phyloP scores from a whole-genome alignment of 2,113 vertebrate genomes.

The Pseudorectes ferrugineus region DNA sequence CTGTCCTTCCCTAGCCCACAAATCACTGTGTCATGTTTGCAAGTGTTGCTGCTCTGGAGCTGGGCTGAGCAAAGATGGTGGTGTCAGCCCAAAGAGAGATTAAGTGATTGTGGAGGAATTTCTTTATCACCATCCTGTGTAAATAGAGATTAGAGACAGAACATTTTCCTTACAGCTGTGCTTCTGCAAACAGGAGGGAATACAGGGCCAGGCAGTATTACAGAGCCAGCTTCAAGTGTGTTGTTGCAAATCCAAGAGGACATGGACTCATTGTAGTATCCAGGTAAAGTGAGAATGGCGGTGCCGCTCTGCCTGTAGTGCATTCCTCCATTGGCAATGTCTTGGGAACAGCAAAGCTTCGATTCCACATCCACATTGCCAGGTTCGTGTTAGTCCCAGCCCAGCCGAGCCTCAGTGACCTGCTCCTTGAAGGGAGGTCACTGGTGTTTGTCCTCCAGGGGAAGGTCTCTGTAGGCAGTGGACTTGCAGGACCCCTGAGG shows the following conservation, averaged over 20 bases:
- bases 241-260: not conserved
- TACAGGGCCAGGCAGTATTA: not conserved
- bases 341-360: not conserved
- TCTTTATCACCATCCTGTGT: conserved; percentile 46
- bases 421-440: not conserved
- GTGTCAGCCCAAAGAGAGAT: conserved; percentile 32
- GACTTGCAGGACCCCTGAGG: not conserved
- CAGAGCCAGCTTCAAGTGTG: not conserved
- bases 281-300: not conserved
- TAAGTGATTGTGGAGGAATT: conserved; percentile 48
- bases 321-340: not conserved
- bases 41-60: not conserved
- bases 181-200: not conserved
- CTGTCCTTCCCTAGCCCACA: not conserved
- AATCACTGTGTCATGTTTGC: not conserved
- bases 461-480: not conserved
- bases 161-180: not conserved
- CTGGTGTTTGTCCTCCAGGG: not conserved
- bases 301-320: not conserved
- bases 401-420: not conserved
- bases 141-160: conserved; percentile 47
- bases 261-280: fast-evolving
- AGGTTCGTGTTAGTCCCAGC: not conserved
- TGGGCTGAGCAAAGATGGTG: not conserved
- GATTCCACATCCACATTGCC: not conserved